Percentiles rank a stretch among this genome's conserved stretches.
Conservation (phyloP, 2,113 vertebrate species). For the Nymphicus hollandicus region DNA sequence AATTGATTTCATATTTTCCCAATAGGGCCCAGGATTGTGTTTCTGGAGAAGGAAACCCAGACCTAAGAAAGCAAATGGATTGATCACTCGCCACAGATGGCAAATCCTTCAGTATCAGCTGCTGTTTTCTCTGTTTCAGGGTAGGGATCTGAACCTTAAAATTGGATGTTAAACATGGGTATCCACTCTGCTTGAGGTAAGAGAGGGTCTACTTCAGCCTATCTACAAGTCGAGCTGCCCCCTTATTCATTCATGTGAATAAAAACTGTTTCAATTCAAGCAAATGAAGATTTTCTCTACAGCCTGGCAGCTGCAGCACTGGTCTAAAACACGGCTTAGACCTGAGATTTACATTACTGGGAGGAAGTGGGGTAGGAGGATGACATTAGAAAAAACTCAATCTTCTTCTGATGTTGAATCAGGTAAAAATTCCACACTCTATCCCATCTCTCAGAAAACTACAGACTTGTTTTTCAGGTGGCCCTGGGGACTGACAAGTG, state of each 20-base stretch:
- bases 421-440: background rate
- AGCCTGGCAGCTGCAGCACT: background rate
- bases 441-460: background rate
- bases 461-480: background rate
- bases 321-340: background rate
- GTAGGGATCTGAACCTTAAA: background rate
- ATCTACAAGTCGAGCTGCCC: background rate
- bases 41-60: background rate
- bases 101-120: background rate
- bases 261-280: background rate
- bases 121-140: background rate
- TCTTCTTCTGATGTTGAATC: background rate
- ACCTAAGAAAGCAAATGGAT: background rate
- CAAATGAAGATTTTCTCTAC: background rate
- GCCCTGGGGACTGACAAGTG: background rate
- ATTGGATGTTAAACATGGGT: rapidly evolving
- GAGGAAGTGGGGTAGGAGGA: background rate
- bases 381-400: background rate
- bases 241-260: background rate
- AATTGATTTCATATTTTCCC: background rate
- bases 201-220: background rate
- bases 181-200: background rate
- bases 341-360: background rate
- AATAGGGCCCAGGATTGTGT: background rate
- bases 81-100: background rate